Evolutionary conservation across 2,113 vertebrate species (phyloP).

Genomic region (Hiodon tergisus): DNA sequence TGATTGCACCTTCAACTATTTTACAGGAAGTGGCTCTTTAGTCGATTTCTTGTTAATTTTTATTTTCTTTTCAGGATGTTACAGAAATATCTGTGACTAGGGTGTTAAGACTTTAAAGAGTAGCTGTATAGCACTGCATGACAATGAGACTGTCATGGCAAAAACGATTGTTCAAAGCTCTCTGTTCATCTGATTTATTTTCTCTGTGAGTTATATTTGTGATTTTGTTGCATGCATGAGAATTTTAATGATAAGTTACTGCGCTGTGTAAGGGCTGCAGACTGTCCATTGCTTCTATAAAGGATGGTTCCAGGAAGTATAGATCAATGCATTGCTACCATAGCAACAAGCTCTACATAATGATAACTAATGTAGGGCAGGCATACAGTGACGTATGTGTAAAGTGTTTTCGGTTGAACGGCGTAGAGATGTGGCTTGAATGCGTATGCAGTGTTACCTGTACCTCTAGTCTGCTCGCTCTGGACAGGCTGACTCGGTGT

Average conservation of each 20-base stretch:
- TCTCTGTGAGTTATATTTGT: background rate
- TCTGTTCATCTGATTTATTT: background rate
- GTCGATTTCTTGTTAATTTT: background rate
- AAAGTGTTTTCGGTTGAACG: background rate
- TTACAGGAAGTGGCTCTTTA: background rate
- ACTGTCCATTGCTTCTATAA: conserved; percentile 35
- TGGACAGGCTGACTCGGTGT: background rate
- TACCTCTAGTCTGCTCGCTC: background rate
- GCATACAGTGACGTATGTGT: conserved; percentile 19
- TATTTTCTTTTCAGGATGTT: background rate
- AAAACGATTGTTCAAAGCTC: background rate
- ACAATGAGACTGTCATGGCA: background rate
- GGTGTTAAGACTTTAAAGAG: background rate
- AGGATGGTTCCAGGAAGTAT: conserved; percentile 28
- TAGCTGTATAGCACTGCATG: background rate
- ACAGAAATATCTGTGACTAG: background rate
- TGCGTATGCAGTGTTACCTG: background rate
- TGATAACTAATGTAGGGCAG: conserved; percentile 35
- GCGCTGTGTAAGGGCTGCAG: conserved; percentile 5
- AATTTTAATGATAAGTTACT: background rate
- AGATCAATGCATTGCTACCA: conserved; percentile 42
- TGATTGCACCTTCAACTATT: background rate
- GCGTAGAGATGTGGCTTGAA: background rate
- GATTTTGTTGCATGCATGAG: background rate
- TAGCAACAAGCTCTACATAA: conserved; percentile 49